Base-by-base conservation (phyloP, 2,797 vertebrate species). In the Micromesistius poutassou region DNA sequence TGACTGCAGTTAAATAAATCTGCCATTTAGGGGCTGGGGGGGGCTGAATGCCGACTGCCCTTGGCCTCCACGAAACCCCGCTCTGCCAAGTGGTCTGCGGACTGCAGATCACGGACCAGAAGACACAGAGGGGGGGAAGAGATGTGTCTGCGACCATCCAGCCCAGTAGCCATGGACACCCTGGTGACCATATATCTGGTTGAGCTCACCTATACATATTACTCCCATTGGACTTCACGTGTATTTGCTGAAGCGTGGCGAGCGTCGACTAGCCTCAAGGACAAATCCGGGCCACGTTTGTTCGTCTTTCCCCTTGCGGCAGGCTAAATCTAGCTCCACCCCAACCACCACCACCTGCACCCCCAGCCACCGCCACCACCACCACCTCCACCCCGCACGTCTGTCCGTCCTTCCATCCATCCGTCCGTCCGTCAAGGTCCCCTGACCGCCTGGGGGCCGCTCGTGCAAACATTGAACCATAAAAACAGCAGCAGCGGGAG, bases 1-100 rank as follows among this genome's bases (percentile, higher is more conserved):
- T 70, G 88, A 79, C 80, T 77, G 72, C 50, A 66, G 85, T 89
- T 83, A 91, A 88, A 91, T 84, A 87, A 83, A 87, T 85, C 85
- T 83, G 80, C 10, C 28, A 82, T 85, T 73, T 62, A 80, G 86
- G 80, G 74, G 81, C 80, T 4, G 80, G 82, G 55, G 83, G 42
- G 55, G 83, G 42, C 82, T 80, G 77, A 84, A 88, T 78, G 19
- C 80, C 25, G 71, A 72, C 79, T 66, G 77, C 76, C 73, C 35
- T 80, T 73, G 74, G 77, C 50, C 77, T 71, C 72, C 74, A 46
- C 72, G 74, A 72, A 77, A 75, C 72, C 79, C 2, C 81, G 83
- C 33, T 87, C 83, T 82, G 79, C 46, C 79, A 79, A 5, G 73
- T 72, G 83, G 80, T 90, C 78, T 30, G n/a, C 80, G 55, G 22